phyloP scores from a whole-genome alignment of 2,797 vertebrate species.

The Nyctalus aviator region DNA sequence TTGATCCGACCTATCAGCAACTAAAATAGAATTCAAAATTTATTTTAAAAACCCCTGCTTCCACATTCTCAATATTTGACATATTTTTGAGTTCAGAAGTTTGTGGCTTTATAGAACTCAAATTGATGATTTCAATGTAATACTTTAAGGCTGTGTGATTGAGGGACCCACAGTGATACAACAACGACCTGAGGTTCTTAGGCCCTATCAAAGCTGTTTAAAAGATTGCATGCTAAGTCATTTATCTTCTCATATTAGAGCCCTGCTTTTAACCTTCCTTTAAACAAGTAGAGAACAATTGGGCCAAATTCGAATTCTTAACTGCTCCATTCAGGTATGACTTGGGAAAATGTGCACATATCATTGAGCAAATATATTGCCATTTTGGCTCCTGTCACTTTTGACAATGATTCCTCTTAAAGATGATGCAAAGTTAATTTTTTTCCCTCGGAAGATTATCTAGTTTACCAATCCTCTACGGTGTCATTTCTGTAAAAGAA shows the following conservation, averaged over 20 bases:
- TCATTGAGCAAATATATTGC: slow-evolving; percentile 17
- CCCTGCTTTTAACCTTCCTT: neutral
- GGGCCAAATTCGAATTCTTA: neutral
- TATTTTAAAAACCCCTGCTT: neutral
- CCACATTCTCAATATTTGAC: neutral
- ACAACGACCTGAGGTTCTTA: neutral
- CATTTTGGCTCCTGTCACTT: slow-evolving; percentile 60
- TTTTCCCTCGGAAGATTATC: slow-evolving; percentile 33
- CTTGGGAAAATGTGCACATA: neutral
- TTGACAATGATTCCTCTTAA: slow-evolving; percentile 56
- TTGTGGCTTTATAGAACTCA: neutral
- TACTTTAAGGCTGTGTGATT: neutral
- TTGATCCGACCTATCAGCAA: neutral
- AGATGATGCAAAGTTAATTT: slow-evolving; percentile 56
- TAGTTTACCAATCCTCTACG: slow-evolving; percentile 67
- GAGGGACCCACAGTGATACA: neutral
- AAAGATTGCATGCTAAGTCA: neutral
- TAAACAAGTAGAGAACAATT: neutral
- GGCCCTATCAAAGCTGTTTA: neutral
- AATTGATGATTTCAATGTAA: neutral
- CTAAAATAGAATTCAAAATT: neutral
- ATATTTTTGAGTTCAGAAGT: slow-evolving; percentile 35
- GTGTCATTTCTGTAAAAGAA: slow-evolving; percentile 68
- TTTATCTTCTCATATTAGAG: neutral
- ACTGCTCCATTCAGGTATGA: neutral